Percentiles rank a stretch among this genome's conserved stretches.
These are phyloP conservation scores for Mustela nigripes DNA, from an alignment of 2,113 vertebrate genomes.

Conservation along the genomic window DNA sequence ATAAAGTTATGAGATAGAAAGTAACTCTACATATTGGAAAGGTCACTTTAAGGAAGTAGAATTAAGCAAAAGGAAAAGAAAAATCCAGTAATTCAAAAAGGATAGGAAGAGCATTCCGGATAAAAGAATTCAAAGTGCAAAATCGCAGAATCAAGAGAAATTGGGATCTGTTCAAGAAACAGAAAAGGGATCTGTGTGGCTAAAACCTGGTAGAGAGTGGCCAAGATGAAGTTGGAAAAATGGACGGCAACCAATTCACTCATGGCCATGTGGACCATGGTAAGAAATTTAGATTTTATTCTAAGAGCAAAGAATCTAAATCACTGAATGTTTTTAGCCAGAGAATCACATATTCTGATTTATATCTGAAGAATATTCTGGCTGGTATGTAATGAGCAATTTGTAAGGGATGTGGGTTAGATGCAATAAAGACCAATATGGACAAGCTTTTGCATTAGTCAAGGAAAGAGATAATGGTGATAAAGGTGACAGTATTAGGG, in stretches of 20 bases:
- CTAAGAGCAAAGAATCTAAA: background rate
- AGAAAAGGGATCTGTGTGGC: background rate
- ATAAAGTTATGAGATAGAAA: background rate
- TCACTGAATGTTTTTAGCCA: background rate
- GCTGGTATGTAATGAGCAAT: background rate
- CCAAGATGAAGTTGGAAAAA: background rate
- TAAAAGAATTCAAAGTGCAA: background rate
- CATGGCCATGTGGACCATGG: background rate
- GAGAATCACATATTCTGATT: background rate
- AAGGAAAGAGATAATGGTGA: background rate
- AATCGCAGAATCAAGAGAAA: background rate
- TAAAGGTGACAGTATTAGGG: background rate
- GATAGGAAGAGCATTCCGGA: background rate
- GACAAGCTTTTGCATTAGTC: background rate
- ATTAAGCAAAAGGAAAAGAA: constrained; percentile 8
- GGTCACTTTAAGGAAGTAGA: background rate
- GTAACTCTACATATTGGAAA: background rate
- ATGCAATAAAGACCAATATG: background rate
- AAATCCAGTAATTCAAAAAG: background rate
- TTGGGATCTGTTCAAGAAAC: background rate
- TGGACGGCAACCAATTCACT: background rate
- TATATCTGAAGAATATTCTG: background rate
- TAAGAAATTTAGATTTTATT: background rate
- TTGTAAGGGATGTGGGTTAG: background rate
- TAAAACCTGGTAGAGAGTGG: background rate